phyloP scores from a whole-genome alignment of 92 coral and sea anemone genomes.

The Pocillopora grandis region DNA sequence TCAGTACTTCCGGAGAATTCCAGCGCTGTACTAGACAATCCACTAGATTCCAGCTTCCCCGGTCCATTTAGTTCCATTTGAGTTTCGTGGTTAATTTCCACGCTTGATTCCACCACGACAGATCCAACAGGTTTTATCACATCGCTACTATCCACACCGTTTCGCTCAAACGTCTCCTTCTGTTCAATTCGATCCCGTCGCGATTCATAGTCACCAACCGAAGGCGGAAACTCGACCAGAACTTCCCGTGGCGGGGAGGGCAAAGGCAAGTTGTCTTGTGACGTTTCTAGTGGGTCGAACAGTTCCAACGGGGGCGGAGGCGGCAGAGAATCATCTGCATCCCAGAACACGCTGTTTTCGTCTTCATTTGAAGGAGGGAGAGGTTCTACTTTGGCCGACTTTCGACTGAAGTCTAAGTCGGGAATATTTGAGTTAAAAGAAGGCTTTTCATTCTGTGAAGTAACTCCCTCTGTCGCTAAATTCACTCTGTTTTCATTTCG shows the following conservation, averaged over 20 bases:
- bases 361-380: constrained; percentile 50
- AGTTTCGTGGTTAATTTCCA: background rate
- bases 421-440: background rate
- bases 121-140: background rate
- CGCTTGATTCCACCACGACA: background rate
- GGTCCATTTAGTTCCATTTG: constrained; percentile 23
- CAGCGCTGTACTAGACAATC: background rate
- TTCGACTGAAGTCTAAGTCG: constrained; percentile 8
- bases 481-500: background rate
- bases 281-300: constrained; percentile 55
- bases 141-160: background rate
- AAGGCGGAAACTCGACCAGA: constrained; percentile 37
- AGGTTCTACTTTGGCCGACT: constrained; percentile 28
- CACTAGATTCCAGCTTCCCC: constrained; percentile 14
- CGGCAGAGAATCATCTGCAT: constrained; percentile 71
- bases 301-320: constrained; percentile 77
- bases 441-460: background rate
- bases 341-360: constrained; percentile 62
- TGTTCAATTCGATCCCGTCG: background rate
- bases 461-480: background rate
- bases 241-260: constrained; percentile 85
- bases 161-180: constrained; percentile 1
- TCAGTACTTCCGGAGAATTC: constrained; percentile 32
- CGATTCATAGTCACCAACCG: background rate
- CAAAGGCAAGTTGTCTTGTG: constrained; percentile 77